Conservation (phyloP, 2,888 invertebrate genomes). For the Himalopsyche kuldschensis region DNA sequence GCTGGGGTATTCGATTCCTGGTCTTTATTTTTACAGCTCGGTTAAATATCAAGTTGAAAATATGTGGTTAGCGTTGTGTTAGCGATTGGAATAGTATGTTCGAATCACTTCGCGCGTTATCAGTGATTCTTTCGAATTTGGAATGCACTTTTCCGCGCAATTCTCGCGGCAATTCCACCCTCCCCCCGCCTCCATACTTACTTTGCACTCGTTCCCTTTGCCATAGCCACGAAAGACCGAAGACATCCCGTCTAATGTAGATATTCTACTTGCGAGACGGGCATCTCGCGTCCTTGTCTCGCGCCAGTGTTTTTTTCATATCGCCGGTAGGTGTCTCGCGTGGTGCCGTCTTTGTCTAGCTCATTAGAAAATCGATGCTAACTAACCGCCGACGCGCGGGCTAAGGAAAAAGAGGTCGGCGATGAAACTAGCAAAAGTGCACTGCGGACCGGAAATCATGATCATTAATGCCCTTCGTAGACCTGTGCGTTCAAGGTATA, state of each 20-base stretch:
- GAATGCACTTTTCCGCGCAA: constrained; percentile 33
- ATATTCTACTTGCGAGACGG: constrained; percentile 26
- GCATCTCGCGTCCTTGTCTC: constrained; percentile 42
- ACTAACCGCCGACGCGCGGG: constrained; percentile 16
- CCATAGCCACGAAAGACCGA: constrained; percentile 4
- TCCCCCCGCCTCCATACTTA: neutral
- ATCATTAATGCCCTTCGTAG: neutral
- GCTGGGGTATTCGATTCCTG: no score
- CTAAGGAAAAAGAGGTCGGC: neutral
- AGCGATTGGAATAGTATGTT: neutral
- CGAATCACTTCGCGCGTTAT: neutral
- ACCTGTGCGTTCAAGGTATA: no score
- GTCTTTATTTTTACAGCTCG: no score
- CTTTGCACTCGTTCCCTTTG: neutral
- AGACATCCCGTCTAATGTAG: constrained; percentile 37
- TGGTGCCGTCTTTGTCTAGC: constrained; percentile 25
- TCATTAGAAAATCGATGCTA: constrained; percentile 39
- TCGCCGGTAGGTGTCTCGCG: constrained; percentile 27
- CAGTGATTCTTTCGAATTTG: constrained; percentile 20
- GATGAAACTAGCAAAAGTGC: neutral
- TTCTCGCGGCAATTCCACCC: constrained; percentile 13
- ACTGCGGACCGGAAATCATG: neutral
- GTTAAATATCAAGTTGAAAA: no score
- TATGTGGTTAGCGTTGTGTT: no score
- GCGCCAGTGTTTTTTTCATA: constrained; percentile 45